Conservation (phyloP, 2,797 vertebrate genomes). For the Acanthiza pusilla region DNA sequence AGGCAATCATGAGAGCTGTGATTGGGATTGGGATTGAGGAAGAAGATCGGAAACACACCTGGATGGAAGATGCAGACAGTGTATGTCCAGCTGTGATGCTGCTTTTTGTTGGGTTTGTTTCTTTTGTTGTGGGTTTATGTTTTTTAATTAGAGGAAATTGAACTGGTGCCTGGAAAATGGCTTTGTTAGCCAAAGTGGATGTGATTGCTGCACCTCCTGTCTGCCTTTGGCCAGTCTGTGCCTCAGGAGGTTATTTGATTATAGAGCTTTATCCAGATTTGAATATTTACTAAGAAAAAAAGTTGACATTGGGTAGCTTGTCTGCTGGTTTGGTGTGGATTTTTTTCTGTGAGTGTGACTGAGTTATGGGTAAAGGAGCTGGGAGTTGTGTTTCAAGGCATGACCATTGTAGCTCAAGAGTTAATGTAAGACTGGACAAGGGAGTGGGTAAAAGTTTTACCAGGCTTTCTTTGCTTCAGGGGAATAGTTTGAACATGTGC, state of each 20-base stretch:
- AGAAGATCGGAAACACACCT: conserved; percentile 96
- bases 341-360: background rate
- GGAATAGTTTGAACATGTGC: background rate
- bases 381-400: background rate
- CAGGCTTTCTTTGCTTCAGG: background rate
- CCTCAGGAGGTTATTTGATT: background rate
- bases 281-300: background rate
- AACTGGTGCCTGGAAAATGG: background rate
- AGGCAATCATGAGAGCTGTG: conserved; percentile 92
- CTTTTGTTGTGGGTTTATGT: background rate
- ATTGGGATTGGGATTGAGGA: conserved; percentile 98
- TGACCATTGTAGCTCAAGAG: background rate
- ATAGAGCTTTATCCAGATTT: background rate
- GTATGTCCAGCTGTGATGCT: conserved; percentile 69
- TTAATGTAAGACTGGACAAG: background rate
- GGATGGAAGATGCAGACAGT: conserved; percentile 99
- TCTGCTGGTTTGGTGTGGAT: background rate
- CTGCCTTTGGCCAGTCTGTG: background rate
- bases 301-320: background rate
- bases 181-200: background rate
- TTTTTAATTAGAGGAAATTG: background rate
- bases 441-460: background rate
- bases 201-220: background rate
- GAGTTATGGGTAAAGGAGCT: background rate
- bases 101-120: background rate